Conservation (phyloP, 2,888 invertebrate genomes). For the Gisinianus flammeolus region DNA sequence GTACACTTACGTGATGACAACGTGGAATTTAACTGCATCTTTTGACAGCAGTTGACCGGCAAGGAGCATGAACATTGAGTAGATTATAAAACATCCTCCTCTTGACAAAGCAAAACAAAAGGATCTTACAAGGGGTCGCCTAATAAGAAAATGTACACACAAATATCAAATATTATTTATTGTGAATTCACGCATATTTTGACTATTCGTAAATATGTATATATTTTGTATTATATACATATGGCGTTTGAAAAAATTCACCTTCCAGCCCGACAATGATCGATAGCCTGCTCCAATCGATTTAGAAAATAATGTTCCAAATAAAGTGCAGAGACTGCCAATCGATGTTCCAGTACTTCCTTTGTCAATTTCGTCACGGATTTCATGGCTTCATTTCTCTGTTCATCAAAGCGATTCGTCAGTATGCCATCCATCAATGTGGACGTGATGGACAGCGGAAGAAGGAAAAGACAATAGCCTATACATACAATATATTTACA, state of each 20-base stretch:
- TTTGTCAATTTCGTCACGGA: neutral
- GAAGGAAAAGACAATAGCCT: too few species aligned
- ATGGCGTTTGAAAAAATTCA: too few species aligned
- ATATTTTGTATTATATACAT: too few species aligned
- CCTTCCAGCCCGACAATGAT: too few species aligned
- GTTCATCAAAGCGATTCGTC: neutral
- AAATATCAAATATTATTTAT: too few species aligned
- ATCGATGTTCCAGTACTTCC: neutral
- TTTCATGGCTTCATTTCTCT: neutral
- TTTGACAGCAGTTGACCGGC: neutral
- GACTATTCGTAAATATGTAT: too few species aligned
- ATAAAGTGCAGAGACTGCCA: neutral
- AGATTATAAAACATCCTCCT: neutral
- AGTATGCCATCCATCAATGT: neutral
- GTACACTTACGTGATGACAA: slow-evolving; percentile 3
- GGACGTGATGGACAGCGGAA: neutral
- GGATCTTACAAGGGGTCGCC: too few species aligned
- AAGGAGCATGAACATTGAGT: neutral
- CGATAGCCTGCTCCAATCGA: neutral
- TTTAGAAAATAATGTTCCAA: slow-evolving; percentile 8
- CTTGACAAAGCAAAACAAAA: neutral
- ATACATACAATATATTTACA: too few species aligned
- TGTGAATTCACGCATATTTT: too few species aligned
- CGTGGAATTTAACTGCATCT: neutral
- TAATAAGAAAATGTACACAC: too few species aligned